These are phyloP conservation scores for Cassiopea xamachana DNA, from an alignment of 30 jellyfish, hydroid and myxozoan species.

Conservation along the genomic window DNA sequence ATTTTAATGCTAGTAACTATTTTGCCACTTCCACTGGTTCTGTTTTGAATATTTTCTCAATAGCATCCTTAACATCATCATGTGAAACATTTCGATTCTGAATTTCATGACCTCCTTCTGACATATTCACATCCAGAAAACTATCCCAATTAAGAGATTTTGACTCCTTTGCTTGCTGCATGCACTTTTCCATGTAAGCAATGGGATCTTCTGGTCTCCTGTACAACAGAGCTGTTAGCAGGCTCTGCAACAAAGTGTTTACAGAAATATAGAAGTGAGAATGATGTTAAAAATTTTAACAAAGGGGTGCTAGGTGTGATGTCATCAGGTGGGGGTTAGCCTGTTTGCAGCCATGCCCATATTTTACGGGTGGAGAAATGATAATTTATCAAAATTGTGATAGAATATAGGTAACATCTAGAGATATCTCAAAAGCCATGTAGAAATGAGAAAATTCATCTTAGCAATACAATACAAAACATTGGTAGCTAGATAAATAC, in stretches of 20 bases:
- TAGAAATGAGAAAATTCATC: too few species aligned
- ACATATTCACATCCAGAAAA: conserved; percentile 32
- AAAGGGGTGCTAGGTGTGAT: too few species aligned
- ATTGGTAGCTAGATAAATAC: too few species aligned
- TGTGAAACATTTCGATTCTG: conserved; percentile 11
- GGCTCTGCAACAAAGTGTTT: neutral
- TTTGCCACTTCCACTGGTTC: conserved; percentile 37
- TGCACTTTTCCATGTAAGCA: conserved; percentile 68
- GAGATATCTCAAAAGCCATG: too few species aligned
- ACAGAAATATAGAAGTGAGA: too few species aligned
- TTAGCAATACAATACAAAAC: too few species aligned
- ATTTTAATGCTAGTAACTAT: neutral
- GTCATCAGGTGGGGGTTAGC: too few species aligned
- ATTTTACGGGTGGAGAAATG: too few species aligned
- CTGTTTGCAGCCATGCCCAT: too few species aligned
- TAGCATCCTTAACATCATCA: conserved; percentile 63
- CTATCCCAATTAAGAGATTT: conserved; percentile 55
- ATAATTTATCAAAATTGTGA: too few species aligned
- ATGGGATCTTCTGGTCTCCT: conserved; percentile 71
- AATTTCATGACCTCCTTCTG: conserved; percentile 18
- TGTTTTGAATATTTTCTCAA: conserved; percentile 59
- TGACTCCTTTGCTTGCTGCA: conserved; percentile 46
- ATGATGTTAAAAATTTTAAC: too few species aligned
- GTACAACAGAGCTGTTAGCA: conserved; percentile 66
- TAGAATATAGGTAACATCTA: too few species aligned